phyloP scores from a whole-genome alignment of 2,113 vertebrate genomes.

The Bubo scandiacus region DNA sequence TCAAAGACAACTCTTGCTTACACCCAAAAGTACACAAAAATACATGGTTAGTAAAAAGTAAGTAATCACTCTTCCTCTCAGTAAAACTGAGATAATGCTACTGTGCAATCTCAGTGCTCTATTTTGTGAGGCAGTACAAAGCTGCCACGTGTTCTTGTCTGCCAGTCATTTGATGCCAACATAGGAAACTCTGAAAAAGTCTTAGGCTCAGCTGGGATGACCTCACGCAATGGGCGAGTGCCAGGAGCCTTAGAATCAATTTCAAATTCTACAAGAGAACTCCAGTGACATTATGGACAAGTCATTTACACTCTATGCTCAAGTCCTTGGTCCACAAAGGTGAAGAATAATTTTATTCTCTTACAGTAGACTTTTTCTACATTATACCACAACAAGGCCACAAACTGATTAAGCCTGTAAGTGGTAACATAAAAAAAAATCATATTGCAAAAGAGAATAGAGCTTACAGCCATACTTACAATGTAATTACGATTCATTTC shows the following conservation, averaged over 20 bases:
- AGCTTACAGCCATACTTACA: background rate
- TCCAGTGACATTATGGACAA: background rate
- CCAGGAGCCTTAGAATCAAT: background rate
- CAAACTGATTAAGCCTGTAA: background rate
- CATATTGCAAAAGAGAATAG: background rate
- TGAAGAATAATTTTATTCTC: background rate
- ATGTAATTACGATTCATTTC: background rate
- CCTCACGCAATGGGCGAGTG: background rate
- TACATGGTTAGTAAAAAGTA: background rate
- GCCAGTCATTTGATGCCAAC: background rate
- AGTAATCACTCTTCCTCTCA: background rate
- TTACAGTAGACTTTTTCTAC: background rate
- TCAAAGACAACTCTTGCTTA: background rate
- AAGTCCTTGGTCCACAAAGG: background rate
- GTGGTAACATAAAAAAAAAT: background rate
- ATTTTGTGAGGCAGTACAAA: background rate
- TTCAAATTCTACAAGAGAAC: background rate
- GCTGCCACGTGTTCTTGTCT: background rate
- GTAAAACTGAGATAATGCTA: background rate
- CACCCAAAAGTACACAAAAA: background rate
- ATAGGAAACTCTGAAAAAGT: background rate
- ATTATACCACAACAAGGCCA: background rate
- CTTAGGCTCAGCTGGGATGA: background rate
- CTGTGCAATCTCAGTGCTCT: background rate
- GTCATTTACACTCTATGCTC: background rate